A percentile compares a stretch with the other conserved stretches of the same genome.
These are phyloP conservation scores for Diorhabda carinulata DNA, from an alignment of 1,140 invertebrate species.

Conservation along the genomic window DNA sequence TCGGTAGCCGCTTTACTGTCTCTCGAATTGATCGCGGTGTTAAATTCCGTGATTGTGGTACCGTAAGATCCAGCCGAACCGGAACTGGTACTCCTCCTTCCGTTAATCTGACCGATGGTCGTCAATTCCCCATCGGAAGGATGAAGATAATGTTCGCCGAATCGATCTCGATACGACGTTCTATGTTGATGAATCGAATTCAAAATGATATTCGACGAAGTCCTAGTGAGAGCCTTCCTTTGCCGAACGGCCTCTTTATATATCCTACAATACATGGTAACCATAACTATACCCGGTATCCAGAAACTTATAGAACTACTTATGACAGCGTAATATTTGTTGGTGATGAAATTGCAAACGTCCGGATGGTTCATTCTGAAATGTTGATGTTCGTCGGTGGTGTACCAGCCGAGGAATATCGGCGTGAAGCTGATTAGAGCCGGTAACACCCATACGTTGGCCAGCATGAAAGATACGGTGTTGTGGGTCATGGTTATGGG, in stretches of 20 bases:
- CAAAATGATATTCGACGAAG: constrained; percentile 75
- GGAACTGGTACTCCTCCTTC: constrained; percentile 47
- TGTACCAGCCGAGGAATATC: constrained; percentile 91
- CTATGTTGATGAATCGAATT: constrained; percentile 78
- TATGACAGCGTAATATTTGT: constrained; percentile 83
- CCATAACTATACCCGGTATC: constrained; percentile 93
- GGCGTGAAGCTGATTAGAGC: constrained; percentile 92
- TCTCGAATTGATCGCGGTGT: constrained; percentile 40
- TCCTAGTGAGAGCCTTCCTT: constrained; percentile 75
- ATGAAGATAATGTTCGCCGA: constrained; percentile 64
- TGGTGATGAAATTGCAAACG: constrained; percentile 82
- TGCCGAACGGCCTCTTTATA: constrained; percentile 87
- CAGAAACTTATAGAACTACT: constrained; percentile 92
- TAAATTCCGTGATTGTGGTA: constrained; percentile 42
- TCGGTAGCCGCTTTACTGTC: constrained; percentile 47
- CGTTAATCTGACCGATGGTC: constrained; percentile 44
- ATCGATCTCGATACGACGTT: constrained; percentile 57
- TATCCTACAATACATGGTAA: constrained; percentile 86
- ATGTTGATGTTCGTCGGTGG: constrained; percentile 71
- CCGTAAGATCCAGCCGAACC: constrained; percentile 44
- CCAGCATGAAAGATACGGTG: constrained; percentile 77
- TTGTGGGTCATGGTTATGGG: constrained; percentile 80
- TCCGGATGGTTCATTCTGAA: constrained; percentile 67
- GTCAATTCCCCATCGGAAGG: constrained; percentile 58
- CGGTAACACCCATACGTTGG: constrained; percentile 86